Conservation (phyloP, 1,140 invertebrate genomes). For the Hestina assimilis region DNA sequence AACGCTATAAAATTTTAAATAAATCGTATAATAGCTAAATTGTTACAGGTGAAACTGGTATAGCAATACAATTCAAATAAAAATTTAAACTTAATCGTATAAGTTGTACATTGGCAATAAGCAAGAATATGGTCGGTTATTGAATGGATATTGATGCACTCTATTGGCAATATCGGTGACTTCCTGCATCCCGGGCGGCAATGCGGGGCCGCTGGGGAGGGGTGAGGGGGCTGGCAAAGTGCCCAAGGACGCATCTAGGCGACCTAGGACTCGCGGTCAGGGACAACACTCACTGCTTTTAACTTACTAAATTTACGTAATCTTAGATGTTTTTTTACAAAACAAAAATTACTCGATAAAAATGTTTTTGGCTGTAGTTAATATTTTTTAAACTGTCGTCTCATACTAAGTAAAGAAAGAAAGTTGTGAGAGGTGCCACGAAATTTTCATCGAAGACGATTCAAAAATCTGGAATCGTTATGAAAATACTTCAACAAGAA, state of each 20-base stretch:
- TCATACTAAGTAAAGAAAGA: too few species aligned
- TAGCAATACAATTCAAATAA: neutral
- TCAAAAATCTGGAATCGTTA: too few species aligned
- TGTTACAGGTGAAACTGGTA: neutral
- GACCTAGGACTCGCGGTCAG: conserved; percentile 63
- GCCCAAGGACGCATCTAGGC: conserved; percentile 66
- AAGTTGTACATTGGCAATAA: conserved; percentile 5
- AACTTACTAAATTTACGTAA: neutral
- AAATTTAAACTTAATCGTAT: neutral
- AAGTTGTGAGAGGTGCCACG: too few species aligned
- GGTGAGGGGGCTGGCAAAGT: conserved; percentile 42
- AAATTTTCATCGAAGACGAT: too few species aligned
- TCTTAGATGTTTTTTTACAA: too few species aligned
- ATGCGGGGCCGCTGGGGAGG: conserved; percentile 11
- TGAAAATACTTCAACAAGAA: too few species aligned
- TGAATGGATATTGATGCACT: conserved; percentile 39
- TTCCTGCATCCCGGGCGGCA: conserved; percentile 45
- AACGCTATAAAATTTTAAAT: too few species aligned
- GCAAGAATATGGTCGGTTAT: conserved; percentile 16
- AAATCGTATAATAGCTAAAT: neutral
- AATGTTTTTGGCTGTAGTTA: too few species aligned
- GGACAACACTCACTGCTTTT: conserved; percentile 32
- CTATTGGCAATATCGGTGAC: conserved; percentile 49
- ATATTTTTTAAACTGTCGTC: too few species aligned
- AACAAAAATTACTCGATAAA: too few species aligned